Conservation (phyloP, 30 jellyfish, hydroid and myxozoan genomes). For the Mastigias papua region DNA sequence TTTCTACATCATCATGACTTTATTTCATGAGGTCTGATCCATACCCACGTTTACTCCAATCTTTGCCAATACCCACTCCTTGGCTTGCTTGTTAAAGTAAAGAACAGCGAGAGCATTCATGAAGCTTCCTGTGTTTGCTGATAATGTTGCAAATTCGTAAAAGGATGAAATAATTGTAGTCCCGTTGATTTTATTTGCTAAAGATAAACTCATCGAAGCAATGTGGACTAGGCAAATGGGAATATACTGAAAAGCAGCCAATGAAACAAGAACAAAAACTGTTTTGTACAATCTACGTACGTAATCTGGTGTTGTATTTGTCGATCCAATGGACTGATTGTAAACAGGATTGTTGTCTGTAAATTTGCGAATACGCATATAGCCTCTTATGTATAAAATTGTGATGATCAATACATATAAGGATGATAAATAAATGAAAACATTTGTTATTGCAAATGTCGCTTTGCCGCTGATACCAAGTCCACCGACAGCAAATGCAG, state of each 20-base stretch:
- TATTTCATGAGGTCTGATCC: too few species aligned
- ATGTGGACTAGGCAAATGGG: background rate
- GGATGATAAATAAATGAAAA: background rate
- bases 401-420: background rate
- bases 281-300: conserved; percentile 19
- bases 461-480: background rate
- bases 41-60: background rate
- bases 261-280: background rate
- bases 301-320: background rate
- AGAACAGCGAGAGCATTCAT: background rate
- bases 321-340: background rate
- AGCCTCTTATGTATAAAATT: background rate
- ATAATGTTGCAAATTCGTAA: background rate
- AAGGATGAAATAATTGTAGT: background rate
- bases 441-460: background rate
- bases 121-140: background rate
- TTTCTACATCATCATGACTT: too few species aligned
- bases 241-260: background rate
- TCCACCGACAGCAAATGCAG: background rate
- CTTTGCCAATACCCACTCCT: conserved; percentile 1
- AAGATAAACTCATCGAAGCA: background rate
- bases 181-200: background rate
- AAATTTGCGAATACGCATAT: conserved; percentile 12
- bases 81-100: background rate
- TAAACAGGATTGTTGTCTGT: background rate